Percentiles rank a stretch among this genome's conserved stretches.
Conservation (phyloP, 2,113 vertebrate genomes). For the Myrmecobius fasciatus region DNA sequence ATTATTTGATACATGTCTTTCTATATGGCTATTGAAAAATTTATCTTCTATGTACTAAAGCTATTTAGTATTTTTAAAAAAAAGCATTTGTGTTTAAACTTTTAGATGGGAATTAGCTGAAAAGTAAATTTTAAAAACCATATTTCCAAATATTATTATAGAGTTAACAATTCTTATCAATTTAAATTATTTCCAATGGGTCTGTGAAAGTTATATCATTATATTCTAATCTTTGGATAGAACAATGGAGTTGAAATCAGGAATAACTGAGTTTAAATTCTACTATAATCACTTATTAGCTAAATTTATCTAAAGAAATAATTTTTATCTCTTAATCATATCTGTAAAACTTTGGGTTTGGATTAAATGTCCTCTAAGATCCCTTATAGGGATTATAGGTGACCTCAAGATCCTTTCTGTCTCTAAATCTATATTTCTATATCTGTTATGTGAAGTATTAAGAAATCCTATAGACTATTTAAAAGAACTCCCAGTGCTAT, state of each 20-base stretch:
- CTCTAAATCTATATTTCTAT: neutral
- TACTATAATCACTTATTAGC: neutral
- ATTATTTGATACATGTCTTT: neutral
- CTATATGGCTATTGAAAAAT: neutral
- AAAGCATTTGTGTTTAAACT: slow-evolving; percentile 17
- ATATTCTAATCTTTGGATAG: neutral
- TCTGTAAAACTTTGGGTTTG: neutral
- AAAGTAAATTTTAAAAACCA: slow-evolving; percentile 1
- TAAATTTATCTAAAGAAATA: neutral
- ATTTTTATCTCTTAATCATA: neutral
- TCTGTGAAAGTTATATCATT: slow-evolving; percentile 21
- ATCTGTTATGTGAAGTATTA: neutral
- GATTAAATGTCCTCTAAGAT: neutral
- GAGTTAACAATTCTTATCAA: slow-evolving; percentile 13
- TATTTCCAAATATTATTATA: slow-evolving; percentile 51
- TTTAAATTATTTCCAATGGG: slow-evolving; percentile 43
- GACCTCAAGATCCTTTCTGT: neutral
- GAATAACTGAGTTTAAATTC: neutral
- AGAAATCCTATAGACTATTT: neutral
- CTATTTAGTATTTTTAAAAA: slow-evolving; percentile 9
- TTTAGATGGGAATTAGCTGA: slow-evolving; percentile 42
- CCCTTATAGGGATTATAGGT: neutral
- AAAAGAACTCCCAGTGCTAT: neutral
- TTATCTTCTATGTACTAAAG: slow-evolving; percentile 5
- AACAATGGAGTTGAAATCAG: neutral